Conservation (phyloP, 2,113 vertebrate species). For the Mormoops blainvillei region DNA sequence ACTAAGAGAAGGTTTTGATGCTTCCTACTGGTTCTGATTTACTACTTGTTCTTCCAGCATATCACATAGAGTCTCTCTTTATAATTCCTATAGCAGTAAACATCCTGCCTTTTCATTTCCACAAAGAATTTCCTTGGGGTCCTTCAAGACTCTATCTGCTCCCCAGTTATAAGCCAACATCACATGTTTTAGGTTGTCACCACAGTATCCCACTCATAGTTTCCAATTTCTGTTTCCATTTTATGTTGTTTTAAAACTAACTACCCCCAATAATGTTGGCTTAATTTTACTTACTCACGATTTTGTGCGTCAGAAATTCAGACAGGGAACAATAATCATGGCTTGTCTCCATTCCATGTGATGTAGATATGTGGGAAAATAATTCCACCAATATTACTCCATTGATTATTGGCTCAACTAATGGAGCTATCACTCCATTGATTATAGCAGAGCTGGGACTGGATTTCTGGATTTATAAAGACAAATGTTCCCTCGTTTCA, state of each 20-base stretch:
- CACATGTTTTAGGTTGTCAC: background rate
- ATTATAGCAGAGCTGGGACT: background rate
- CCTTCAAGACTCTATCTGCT: background rate
- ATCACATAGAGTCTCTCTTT: background rate
- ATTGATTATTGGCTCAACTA: background rate
- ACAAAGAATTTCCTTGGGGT: background rate
- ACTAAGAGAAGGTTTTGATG: background rate
- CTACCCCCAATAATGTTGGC: background rate
- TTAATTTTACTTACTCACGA: background rate
- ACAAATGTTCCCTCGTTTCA: too few species aligned
- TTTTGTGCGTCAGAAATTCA: background rate
- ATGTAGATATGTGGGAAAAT: background rate
- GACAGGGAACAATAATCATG: background rate
- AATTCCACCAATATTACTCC: background rate
- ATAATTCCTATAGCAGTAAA: background rate
- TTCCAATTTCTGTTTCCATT: background rate
- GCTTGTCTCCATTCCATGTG: background rate
- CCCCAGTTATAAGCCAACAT: background rate
- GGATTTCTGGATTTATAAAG: background rate
- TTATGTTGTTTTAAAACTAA: background rate
- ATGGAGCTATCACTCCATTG: background rate
- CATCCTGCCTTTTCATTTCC: background rate
- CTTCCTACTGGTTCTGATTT: background rate
- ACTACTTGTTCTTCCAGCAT: background rate
- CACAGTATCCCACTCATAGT: background rate